phyloP scores from a whole-genome alignment of 2,888 invertebrate genomes.

The Hofmannophila pseudospretella region DNA sequence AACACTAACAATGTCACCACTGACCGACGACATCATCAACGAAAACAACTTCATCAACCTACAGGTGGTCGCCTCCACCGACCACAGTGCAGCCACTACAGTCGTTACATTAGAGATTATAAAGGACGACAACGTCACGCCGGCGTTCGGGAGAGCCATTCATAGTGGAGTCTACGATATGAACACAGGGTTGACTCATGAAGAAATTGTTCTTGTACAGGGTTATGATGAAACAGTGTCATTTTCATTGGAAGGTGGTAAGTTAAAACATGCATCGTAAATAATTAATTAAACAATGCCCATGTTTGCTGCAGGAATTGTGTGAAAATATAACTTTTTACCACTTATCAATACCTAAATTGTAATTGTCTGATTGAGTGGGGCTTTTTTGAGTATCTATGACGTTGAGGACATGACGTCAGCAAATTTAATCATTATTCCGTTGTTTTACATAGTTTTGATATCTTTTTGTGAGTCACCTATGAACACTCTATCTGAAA shows the following conservation, averaged over 20 bases:
- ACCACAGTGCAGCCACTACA: constrained; percentile 29
- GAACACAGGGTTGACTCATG: constrained; percentile 31
- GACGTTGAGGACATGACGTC: too few species aligned
- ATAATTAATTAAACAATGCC: too few species aligned
- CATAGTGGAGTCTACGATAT: constrained; percentile 43
- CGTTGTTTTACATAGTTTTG: too few species aligned
- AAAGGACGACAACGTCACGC: constrained; percentile 49
- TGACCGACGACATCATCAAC: constrained; percentile 32
- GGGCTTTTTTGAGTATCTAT: too few species aligned
- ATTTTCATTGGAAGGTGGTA: constrained; percentile 46
- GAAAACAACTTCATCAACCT: constrained; percentile 42
- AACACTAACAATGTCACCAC: constrained; percentile 34
- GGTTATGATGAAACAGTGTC: constrained; percentile 46
- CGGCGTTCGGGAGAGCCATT: constrained; percentile 40
- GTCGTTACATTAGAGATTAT: constrained; percentile 48
- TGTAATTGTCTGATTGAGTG: too few species aligned
- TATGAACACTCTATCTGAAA: too few species aligned
- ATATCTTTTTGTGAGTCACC: too few species aligned
- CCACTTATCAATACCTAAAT: too few species aligned
- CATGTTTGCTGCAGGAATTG: too few species aligned
- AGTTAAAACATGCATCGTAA: too few species aligned
- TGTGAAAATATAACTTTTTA: too few species aligned
- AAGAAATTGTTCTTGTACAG: constrained; percentile 38
- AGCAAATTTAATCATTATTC: too few species aligned
- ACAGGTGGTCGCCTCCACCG: constrained; percentile 36